These are phyloP conservation scores for Nymphalis polychloros DNA, from an alignment of 2,888 invertebrate genomes.

Conservation along the genomic window DNA sequence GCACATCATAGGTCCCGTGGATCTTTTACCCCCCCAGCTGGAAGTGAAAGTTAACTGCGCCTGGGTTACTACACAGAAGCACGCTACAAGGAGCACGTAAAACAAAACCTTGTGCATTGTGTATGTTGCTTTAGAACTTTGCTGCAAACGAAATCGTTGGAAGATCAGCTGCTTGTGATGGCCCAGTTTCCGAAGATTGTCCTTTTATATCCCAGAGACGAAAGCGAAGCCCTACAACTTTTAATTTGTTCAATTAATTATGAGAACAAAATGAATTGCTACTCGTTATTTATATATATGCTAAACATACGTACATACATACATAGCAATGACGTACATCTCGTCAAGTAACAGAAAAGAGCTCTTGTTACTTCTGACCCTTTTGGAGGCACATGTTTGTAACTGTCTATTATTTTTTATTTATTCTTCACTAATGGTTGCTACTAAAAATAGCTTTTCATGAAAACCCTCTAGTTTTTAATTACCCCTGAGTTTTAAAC, in stretches of 20 bases:
- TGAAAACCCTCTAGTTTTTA: too few species aligned
- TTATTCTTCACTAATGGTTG: too few species aligned
- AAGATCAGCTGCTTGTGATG: conserved; percentile 25
- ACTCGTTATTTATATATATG: too few species aligned
- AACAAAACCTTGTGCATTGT: conserved; percentile 57
- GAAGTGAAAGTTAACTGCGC: conserved; percentile 82
- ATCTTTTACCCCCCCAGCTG: conserved; percentile 77
- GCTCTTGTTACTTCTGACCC: too few species aligned
- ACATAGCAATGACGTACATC: too few species aligned
- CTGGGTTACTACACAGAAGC: conserved; percentile 53
- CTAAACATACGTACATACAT: too few species aligned
- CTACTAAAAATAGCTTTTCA: too few species aligned
- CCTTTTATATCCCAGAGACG: conserved; percentile 49
- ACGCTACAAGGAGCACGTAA: conserved; percentile 55
- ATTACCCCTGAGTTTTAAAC: too few species aligned
- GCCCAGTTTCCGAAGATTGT: conserved; percentile 3
- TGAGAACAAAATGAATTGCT: conserved; percentile 35
- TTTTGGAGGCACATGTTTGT: too few species aligned
- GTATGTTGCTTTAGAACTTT: neutral
- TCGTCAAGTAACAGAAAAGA: too few species aligned
- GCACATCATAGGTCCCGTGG: conserved; percentile 55
- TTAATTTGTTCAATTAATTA: conserved; percentile 43
- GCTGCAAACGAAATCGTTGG: conserved; percentile 2
- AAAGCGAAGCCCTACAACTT: conserved; percentile 51
- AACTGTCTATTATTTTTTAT: too few species aligned